Evolutionary conservation across 2,113 vertebrate species (phyloP).

Genomic region (Rhegmatorhina hoffmannsi): DNA sequence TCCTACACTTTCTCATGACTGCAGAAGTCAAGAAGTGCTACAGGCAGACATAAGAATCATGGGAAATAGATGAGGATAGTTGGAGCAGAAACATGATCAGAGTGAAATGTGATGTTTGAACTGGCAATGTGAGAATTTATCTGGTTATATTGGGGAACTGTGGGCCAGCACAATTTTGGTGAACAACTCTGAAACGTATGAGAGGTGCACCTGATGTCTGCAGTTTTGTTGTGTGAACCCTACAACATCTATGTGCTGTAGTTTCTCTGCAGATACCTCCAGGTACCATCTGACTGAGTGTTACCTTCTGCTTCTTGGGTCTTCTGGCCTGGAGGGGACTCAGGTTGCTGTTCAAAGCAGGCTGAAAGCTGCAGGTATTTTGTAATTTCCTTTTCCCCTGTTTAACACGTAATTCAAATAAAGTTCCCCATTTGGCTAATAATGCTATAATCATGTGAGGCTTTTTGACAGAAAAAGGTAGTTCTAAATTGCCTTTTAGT

Average conservation of each 20-base stretch:
- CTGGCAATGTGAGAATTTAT: rapidly evolving
- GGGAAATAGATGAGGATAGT: neutral
- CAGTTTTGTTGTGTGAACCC: neutral
- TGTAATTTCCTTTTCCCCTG: neutral
- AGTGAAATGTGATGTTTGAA: neutral
- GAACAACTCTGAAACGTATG: too few relatives aligned
- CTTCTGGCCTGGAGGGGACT: neutral
- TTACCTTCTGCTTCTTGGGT: neutral
- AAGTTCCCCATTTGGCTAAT: neutral
- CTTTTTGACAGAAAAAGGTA: neutral
- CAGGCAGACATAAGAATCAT: neutral
- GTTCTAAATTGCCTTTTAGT: neutral
- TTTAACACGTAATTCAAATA: neutral
- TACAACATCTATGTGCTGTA: neutral
- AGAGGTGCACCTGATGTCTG: neutral
- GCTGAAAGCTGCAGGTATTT: neutral
- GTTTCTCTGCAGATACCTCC: neutral
- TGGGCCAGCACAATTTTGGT: neutral
- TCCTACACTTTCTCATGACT: neutral
- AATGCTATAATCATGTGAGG: neutral
- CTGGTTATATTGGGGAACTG: neutral
- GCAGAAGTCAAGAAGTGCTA: neutral
- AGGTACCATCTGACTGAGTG: neutral
- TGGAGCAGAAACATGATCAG: neutral
- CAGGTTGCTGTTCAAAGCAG: neutral